Conservation (phyloP, 2,113 vertebrate genomes). For the Otolemur garnettii region DNA sequence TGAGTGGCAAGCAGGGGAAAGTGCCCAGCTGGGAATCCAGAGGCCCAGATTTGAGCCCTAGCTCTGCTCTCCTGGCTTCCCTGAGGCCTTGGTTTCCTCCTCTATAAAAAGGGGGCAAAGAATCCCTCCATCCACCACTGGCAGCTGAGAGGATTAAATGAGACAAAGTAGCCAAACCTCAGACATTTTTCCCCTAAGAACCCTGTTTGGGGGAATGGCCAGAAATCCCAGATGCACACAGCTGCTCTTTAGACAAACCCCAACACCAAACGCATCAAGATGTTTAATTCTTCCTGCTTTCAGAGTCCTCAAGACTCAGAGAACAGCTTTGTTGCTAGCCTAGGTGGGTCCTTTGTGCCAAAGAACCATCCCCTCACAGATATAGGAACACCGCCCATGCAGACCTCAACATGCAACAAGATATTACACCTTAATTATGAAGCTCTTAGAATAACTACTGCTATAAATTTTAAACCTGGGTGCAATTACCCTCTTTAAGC, state of each 20-base stretch:
- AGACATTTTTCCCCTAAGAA: slow-evolving; percentile 52
- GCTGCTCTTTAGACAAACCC: slow-evolving; percentile 22
- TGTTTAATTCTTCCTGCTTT: slow-evolving; percentile 57
- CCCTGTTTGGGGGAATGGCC: slow-evolving; percentile 15
- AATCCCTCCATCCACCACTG: background rate
- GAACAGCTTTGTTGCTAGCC: background rate
- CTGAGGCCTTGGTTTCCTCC: slow-evolving; percentile 25
- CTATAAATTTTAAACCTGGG: slow-evolving; percentile 82
- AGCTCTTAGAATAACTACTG: slow-evolving; percentile 80
- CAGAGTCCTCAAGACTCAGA: background rate
- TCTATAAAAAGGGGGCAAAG: slow-evolving; percentile 1
- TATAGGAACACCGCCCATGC: slow-evolving; percentile 58
- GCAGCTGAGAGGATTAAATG: slow-evolving; percentile 36
- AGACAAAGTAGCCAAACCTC: slow-evolving; percentile 57
- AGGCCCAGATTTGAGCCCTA: background rate
- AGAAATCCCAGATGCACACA: slow-evolving; percentile 64
- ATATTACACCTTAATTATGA: slow-evolving; percentile 79
- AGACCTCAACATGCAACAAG: slow-evolving; percentile 78
- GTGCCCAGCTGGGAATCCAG: background rate
- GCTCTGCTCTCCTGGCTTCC: background rate
- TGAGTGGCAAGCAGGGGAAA: background rate
- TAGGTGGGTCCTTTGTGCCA: slow-evolving; percentile 60
- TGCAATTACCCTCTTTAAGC: slow-evolving; percentile 83
- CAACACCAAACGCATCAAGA: background rate
- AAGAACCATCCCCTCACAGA: slow-evolving; percentile 46